phyloP scores from a whole-genome alignment of 2,888 invertebrate species.

The Caenorhabditis sp. region DNA sequence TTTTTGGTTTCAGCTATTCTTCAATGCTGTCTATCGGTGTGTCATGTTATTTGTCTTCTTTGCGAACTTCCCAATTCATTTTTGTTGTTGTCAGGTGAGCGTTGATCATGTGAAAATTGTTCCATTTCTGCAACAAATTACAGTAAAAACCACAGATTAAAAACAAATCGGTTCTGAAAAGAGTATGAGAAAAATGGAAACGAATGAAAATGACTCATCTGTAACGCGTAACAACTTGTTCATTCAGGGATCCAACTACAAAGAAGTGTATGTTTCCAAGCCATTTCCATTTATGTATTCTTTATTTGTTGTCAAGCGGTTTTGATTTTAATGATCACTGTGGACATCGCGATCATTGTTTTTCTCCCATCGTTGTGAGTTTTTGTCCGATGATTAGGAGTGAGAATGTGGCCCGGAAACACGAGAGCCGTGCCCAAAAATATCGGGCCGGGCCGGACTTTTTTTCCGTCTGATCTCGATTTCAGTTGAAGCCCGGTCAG shows the following conservation, averaged over 20 bases:
- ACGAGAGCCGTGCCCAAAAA: no score
- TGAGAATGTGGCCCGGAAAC: no score
- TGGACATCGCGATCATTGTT: conserved; percentile 24
- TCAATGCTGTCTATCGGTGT: conserved; percentile 20
- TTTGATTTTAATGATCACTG: conserved; percentile 20
- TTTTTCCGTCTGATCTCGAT: not conserved
- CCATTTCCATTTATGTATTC: conserved; percentile 26
- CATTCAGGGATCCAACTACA: conserved; percentile 14
- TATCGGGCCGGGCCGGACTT: no score
- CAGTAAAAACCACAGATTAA: no score
- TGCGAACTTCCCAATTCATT: conserved; percentile 20
- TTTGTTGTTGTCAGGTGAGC: conserved; percentile 9
- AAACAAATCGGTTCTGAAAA: not conserved
- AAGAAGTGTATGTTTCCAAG: conserved; percentile 24
- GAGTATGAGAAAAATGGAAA: no score
- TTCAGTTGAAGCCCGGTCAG: no score
- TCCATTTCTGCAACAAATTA: not conserved
- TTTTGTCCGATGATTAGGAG: not conserved
- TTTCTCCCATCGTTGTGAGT: conserved; percentile 21
- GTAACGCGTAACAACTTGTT: no score
- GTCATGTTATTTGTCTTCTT: conserved; percentile 19
- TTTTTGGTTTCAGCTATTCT: conserved; percentile 21
- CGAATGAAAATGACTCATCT: no score
- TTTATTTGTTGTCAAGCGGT: conserved; percentile 30
- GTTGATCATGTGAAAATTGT: not conserved